Evolutionary conservation across 2,888 invertebrate species (phyloP).

Genomic region (Cryptocheilus praepositus): DNA sequence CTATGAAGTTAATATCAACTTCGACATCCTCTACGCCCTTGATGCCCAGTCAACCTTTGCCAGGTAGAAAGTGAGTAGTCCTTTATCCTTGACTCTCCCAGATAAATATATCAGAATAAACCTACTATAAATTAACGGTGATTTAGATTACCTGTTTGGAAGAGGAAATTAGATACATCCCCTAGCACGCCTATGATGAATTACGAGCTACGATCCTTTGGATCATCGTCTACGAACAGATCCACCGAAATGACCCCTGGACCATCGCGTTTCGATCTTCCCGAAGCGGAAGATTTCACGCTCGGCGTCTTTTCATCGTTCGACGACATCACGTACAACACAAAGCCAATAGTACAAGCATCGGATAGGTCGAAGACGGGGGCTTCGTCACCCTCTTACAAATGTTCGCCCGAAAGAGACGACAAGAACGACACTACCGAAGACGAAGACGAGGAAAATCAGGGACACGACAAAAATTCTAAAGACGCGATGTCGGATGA

Average conservation of each 20-base stretch:
- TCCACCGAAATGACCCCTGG: slow-evolving; percentile 75
- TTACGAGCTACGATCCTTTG: slow-evolving; percentile 61
- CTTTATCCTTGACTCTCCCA: not conserved
- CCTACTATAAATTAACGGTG: not conserved
- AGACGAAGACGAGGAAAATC: slow-evolving; percentile 71
- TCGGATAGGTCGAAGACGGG: slow-evolving; percentile 68
- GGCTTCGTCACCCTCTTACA: slow-evolving; percentile 38
- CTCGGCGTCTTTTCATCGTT: slow-evolving; percentile 81
- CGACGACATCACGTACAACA: slow-evolving; percentile 83
- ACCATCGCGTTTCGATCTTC: slow-evolving; percentile 82
- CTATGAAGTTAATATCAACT: slow-evolving; percentile 40
- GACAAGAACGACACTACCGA: slow-evolving; percentile 67
- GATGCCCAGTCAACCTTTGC: slow-evolving; percentile 72
- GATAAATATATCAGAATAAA: not conserved
- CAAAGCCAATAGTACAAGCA: slow-evolving; percentile 81
- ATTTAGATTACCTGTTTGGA: slow-evolving; percentile 77
- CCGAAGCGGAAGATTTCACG: slow-evolving; percentile 82
- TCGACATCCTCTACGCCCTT: slow-evolving; percentile 55
- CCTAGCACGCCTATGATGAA: slow-evolving; percentile 42
- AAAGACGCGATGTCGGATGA: slow-evolving; percentile 69
- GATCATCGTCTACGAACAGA: slow-evolving; percentile 51
- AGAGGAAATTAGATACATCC: slow-evolving; percentile 74
- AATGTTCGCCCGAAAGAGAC: slow-evolving; percentile 64
- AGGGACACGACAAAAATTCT: slow-evolving; percentile 52
- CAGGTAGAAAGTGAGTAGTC: slow-evolving; percentile 75